Base-by-base conservation (phyloP, 2,113 vertebrate species). In the Eulemur rufifrons region DNA sequence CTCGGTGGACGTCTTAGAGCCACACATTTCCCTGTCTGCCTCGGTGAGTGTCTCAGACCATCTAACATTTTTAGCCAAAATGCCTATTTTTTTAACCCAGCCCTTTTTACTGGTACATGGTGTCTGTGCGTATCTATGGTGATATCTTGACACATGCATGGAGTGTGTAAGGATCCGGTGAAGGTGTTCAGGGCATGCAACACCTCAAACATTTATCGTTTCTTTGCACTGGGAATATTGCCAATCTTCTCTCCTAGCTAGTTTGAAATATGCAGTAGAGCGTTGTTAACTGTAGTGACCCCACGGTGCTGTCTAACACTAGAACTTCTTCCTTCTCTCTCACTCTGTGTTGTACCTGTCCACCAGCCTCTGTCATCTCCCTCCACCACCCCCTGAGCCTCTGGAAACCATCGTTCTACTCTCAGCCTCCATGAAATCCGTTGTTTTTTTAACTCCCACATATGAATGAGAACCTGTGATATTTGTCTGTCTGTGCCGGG, bases 1-100 rank as follows among this genome's bases (percentile, higher is more conserved):
- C 12, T 29, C 14, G 21, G 2, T 13, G 76, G 12, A 0, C 6
- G 17, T n/a, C 68, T 37, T n/a, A 12, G 23, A 4, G 2, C 47
- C 18, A 5, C 50, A 14, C 50, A 15, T 52, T 15, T 15, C 14
- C 14, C 50, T 15, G 50, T 15, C 50, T 15, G 50, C 50, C 14
- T 15, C 1, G 50, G 50, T 52, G 50, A 52, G 14, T 15, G 50
- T 52, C 14, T 3, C 50, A 52, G 50, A 47, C 15, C 4, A 1
- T 18, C 14, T 47, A 9, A 68, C 8, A n/a, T 21, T 10, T 69
- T 8, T n/a, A n/a, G n/a, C 14, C n/a, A 37, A 37, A 21, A n/a
- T 37, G 34, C 17, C 1, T n/a, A 20, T 69, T 69, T 69, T 69
- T 68, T 20, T 37, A 37, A 68, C 18, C n/a, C 2, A 18, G 18